These are phyloP conservation scores for Gonioctena quinquepunctata DNA, from an alignment of 1,140 invertebrate genomes.

Conservation along the genomic window DNA sequence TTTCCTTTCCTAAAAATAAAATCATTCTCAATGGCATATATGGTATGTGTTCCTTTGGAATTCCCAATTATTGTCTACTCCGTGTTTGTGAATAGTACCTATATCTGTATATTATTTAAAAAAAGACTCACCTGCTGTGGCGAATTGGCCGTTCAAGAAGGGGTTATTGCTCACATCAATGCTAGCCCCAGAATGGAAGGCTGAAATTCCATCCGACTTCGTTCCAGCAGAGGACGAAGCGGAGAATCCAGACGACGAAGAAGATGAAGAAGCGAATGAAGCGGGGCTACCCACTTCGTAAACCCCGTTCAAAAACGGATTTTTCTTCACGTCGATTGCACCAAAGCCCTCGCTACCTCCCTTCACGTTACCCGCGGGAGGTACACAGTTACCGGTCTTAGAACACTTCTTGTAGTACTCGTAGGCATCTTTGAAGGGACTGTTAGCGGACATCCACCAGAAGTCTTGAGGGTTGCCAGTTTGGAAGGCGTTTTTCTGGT, in stretches of 20 bases:
- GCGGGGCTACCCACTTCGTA: constrained; percentile 8
- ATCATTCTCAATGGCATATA: too few relatives aligned
- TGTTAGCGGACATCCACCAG: constrained; percentile 62
- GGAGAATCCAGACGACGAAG: background rate
- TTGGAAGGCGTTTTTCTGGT: background rate
- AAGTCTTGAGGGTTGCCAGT: constrained; percentile 25
- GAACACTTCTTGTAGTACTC: constrained; percentile 50
- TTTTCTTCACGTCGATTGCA: constrained; percentile 47
- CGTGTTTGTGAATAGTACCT: too few relatives aligned
- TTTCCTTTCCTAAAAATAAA: too few relatives aligned
- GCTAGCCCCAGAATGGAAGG: constrained; percentile 15
- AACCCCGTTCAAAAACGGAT: constrained; percentile 46
- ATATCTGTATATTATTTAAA: too few relatives aligned
- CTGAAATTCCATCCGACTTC: background rate
- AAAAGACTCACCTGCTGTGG: constrained; percentile 35
- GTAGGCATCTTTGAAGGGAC: constrained; percentile 58
- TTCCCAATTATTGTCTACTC: too few relatives aligned
- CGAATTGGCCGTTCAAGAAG: constrained; percentile 27
- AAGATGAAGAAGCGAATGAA: background rate
- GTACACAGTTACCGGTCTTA: constrained; percentile 30
- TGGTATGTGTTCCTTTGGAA: too few relatives aligned
- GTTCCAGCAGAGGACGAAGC: background rate
- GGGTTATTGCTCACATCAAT: constrained; percentile 29
- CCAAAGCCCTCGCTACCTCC: constrained; percentile 16
- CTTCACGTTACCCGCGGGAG: constrained; percentile 21